A percentile compares a stretch with the other conserved stretches of the same genome.
Conservation (phyloP, 1,140 invertebrate species). For the Drosophila dunni region DNA sequence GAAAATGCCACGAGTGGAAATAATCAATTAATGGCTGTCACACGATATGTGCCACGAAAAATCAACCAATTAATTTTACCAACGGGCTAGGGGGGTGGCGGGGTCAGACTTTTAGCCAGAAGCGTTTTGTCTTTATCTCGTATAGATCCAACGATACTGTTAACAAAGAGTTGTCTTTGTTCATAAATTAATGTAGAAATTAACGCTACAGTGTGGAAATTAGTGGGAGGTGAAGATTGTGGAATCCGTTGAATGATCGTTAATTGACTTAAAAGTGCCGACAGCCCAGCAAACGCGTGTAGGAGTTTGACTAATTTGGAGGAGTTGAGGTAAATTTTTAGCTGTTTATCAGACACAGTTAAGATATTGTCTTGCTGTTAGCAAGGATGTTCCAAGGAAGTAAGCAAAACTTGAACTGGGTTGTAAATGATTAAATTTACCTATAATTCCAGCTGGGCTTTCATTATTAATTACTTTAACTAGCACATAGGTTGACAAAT, state of each 20-base stretch:
- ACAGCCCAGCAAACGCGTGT: not conserved
- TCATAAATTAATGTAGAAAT: slow-evolving; percentile 31
- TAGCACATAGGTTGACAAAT: too few species aligned
- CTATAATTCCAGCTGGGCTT: too few species aligned
- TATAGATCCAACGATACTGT: slow-evolving; percentile 1
- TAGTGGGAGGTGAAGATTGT: slow-evolving; percentile 23
- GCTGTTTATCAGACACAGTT: too few species aligned
- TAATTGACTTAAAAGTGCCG: slow-evolving; percentile 44
- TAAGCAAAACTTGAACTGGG: too few species aligned
- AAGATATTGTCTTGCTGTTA: too few species aligned
- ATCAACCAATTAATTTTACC: slow-evolving; percentile 23
- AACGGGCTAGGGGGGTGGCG: not conserved
- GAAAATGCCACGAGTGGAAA: slow-evolving; percentile 8
- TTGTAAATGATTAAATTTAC: too few species aligned
- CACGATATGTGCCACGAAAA: slow-evolving; percentile 13
- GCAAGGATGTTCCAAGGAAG: too few species aligned
- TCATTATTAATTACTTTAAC: too few species aligned
- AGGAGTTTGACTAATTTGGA: not conserved
- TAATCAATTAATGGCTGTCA: slow-evolving; percentile 41
- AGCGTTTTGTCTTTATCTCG: slow-evolving; percentile 2
- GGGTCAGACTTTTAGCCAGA: not conserved
- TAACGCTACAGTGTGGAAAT: slow-evolving; percentile 35
- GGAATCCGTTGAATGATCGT: slow-evolving; percentile 13
- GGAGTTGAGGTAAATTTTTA: not conserved
- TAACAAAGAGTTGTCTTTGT: slow-evolving; percentile 15